phyloP scores from a whole-genome alignment of 2,113 vertebrate species.

The Cairina moschata region DNA sequence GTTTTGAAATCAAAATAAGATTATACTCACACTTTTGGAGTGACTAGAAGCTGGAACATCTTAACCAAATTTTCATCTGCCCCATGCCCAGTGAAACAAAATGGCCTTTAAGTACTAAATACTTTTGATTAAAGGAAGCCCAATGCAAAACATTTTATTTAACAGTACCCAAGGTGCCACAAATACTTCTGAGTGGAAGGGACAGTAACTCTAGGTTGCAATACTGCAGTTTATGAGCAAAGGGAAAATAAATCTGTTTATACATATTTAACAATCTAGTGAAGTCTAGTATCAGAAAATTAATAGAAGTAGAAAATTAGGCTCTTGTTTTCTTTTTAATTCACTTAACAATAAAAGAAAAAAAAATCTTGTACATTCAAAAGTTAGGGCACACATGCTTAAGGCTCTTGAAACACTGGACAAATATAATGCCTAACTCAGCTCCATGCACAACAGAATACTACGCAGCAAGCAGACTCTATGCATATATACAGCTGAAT shows the following conservation, averaged over 20 bases:
- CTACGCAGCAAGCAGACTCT: constrained; percentile 73
- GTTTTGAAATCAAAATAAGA: constrained; percentile 57
- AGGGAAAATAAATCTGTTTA: not conserved
- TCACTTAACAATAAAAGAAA: constrained; percentile 47
- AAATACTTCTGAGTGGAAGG: not conserved
- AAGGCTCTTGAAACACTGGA: constrained; percentile 78
- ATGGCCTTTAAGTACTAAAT: constrained; percentile 34
- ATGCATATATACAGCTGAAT: constrained; percentile 67
- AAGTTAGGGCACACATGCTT: constrained; percentile 80
- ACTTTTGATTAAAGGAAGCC: constrained; percentile 21
- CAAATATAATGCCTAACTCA: constrained; percentile 68
- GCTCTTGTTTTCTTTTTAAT: constrained; percentile 42
- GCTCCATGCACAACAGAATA: constrained; percentile 79
- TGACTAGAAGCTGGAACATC: constrained; percentile 1
- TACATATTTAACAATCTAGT: not conserved
- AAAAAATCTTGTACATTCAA: constrained; percentile 72
- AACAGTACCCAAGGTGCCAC: constrained; percentile 8
- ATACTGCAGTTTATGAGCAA: constrained; percentile 10
- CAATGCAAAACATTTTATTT: constrained; percentile 18
- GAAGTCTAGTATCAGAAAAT: constrained; percentile 49
- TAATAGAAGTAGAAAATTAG: constrained; percentile 67
- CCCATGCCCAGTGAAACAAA: constrained; percentile 48
- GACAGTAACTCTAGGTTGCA: not conserved
- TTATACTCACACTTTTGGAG: constrained; percentile 28
- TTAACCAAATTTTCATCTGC: constrained; percentile 49